Conservation (phyloP, 2,888 invertebrate species). For the Gonocerus acuteangulatus region DNA sequence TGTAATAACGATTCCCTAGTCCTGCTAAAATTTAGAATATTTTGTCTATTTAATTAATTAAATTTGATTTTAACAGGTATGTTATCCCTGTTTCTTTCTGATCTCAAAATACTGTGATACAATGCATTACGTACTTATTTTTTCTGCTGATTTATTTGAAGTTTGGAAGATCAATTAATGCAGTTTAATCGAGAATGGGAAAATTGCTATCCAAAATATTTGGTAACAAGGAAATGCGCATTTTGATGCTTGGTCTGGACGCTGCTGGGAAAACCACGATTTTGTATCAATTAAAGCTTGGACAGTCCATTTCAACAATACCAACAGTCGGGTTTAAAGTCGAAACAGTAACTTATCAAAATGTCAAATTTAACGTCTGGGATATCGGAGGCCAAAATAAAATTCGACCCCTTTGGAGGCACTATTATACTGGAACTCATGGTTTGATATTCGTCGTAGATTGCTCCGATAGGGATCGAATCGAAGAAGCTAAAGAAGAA, state of each 20-base stretch:
- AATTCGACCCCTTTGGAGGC: conserved; percentile 97
- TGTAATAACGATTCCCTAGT: too few species aligned
- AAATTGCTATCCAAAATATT: conserved; percentile 98
- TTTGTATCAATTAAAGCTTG: conserved; percentile 42
- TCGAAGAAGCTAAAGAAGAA: conserved; percentile 96
- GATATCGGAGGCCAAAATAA: conserved; percentile 99
- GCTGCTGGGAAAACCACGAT: conserved; percentile 98
- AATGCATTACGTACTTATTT: too few species aligned
- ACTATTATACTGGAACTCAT: conserved; percentile 96
- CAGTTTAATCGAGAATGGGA: too few species aligned
- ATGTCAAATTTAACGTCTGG: conserved; percentile 99
- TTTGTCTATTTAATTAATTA: too few species aligned
- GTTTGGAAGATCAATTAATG: too few species aligned
- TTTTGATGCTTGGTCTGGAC: conserved; percentile 96
- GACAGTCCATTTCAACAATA: conserved; percentile 98
- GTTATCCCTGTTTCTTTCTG: too few species aligned
- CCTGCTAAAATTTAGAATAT: too few species aligned
- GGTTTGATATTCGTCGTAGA: conserved; percentile 99
- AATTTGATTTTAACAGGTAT: too few species aligned
- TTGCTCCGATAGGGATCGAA: conserved; percentile 96
- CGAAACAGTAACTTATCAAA: conserved; percentile 98
- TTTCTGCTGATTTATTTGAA: too few species aligned
- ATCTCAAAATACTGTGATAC: too few species aligned
- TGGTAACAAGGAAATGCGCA: conserved; percentile 99
- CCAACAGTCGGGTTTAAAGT: conserved; percentile 99